Base-by-base conservation (phyloP, 2,888 invertebrate species). In the Linnaemya tessellans region DNA sequence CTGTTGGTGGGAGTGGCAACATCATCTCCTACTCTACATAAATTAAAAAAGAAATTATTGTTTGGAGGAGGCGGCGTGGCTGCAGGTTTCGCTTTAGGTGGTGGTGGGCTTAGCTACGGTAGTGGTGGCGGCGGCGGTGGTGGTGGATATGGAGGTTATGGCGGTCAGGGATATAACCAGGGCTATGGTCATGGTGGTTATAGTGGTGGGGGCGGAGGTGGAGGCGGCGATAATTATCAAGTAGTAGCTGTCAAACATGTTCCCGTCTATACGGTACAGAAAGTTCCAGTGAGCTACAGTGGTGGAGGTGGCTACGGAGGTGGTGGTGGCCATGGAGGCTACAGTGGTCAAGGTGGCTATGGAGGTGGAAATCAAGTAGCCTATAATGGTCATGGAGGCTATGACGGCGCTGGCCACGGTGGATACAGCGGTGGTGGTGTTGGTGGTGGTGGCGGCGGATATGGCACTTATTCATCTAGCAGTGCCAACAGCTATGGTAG, bases 1-100 rank as follows among this genome's bases (percentile, higher is more conserved):
- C 64, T 68, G 46, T 58, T 71, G n/a, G 62, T 71, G 58, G 83
- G 54, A 68, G 84, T 22, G 54, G 84, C 30, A 22, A 78, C 68
- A 20, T 84, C 56, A 81, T 84, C 87, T 30, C 84, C 87, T 30
- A 88, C 88, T 58, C 73, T 88, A 5, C 85, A 86, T 20, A 84
- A 82, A 75, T 80, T 86, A 41, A 75, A 85, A 43, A 75, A 86
- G 56, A 62, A 83, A 60, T 49, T 86, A 67, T 41, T 87, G 68
- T 30, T 82, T 10, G 83, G 86, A 11, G 80, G 84, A 22, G 86
- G 87, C 22, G 86, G 87, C 13, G 82, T 56, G 3, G 83, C 85
- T 1, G 86, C 46, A 13, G 84, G 87, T 11, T 30, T 78, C 43
- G 80, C 81, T 1, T 9, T 64, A 13, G 65, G 65, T 13, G 84